Percentiles rank a stretch among this genome's conserved stretches.
These are phyloP conservation scores for Myiotriccus ornatus DNA, from an alignment of 2,797 vertebrate genomes.

Conservation along the genomic window DNA sequence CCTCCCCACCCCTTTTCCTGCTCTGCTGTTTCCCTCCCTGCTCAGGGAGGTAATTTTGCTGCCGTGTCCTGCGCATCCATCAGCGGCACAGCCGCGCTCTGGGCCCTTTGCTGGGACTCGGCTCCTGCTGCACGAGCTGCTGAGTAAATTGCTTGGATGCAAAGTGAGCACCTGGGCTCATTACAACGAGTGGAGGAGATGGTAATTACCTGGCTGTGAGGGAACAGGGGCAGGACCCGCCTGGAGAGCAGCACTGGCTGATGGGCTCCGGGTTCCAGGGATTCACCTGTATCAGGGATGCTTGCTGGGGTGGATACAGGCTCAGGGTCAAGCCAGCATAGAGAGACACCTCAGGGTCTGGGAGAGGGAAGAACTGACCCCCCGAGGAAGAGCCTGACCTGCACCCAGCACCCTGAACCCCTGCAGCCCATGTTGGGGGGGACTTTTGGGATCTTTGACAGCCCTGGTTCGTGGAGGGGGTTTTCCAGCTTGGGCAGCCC, in stretches of 20 bases:
- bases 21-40: background rate
- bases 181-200: background rate
- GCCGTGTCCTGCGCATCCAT: background rate
- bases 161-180: conserved; percentile 55
- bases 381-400: background rate
- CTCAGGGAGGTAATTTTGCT: background rate
- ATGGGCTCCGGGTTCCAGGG: background rate
- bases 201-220: conserved; percentile 30
- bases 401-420: background rate
- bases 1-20: background rate
- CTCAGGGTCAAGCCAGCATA: accelerated
- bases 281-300: accelerated
- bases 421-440: background rate
- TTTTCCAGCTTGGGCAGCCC: background rate
- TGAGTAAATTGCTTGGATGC: conserved; percentile 39
- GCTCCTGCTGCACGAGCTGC: conserved; percentile 3
- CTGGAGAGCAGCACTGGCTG: background rate
- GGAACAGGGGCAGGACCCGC: background rate
- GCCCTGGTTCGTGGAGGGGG: background rate
- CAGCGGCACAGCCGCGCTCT: background rate
- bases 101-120: background rate
- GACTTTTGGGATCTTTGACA: accelerated
- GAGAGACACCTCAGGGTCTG: background rate
- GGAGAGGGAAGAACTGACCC: background rate
- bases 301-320: background rate